Conservation (phyloP, 2,797 vertebrate genomes). For the Apogon hyalosoma region DNA sequence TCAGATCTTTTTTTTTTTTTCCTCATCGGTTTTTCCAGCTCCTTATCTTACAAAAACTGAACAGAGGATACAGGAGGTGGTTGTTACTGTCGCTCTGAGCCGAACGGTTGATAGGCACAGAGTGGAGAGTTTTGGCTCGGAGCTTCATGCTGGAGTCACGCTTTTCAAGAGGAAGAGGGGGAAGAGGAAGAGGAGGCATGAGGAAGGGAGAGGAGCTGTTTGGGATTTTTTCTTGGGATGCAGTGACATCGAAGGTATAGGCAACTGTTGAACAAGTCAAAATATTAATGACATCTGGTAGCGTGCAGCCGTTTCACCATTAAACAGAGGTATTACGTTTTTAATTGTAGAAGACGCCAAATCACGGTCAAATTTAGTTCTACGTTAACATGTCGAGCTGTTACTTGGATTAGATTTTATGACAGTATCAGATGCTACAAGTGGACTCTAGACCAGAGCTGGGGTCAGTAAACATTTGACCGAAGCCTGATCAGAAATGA, state of each 20-base stretch:
- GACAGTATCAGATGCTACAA: constrained; percentile 47
- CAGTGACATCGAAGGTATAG: constrained; percentile 6
- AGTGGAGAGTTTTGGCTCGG: constrained; percentile 96
- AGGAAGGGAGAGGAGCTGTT: constrained; percentile 41
- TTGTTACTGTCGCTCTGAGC: constrained; percentile 85
- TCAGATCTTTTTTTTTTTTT: constrained; percentile 52
- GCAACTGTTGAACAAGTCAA: background rate
- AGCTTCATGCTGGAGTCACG: constrained; percentile 97
- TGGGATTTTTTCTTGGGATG: constrained; percentile 34
- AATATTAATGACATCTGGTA: background rate
- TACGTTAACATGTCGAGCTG: constrained; percentile 19
- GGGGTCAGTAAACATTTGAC: constrained; percentile 23
- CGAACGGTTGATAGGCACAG: constrained; percentile 94
- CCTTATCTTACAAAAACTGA: constrained; percentile 61
- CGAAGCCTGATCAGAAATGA: constrained; percentile 22
- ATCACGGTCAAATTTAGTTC: constrained; percentile 5
- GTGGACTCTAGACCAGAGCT: constrained; percentile 12
- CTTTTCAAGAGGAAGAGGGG: constrained; percentile 81
- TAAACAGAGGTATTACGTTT: background rate
- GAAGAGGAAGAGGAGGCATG: constrained; percentile 74
- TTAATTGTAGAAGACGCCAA: background rate
- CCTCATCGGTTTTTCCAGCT: constrained; percentile 20
- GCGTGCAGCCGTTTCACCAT: background rate
- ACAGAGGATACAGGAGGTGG: constrained; percentile 75
- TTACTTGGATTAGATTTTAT: background rate